phyloP scores from a whole-genome alignment of 2,888 invertebrate genomes.

The Eueremaeus valkanovi region DNA sequence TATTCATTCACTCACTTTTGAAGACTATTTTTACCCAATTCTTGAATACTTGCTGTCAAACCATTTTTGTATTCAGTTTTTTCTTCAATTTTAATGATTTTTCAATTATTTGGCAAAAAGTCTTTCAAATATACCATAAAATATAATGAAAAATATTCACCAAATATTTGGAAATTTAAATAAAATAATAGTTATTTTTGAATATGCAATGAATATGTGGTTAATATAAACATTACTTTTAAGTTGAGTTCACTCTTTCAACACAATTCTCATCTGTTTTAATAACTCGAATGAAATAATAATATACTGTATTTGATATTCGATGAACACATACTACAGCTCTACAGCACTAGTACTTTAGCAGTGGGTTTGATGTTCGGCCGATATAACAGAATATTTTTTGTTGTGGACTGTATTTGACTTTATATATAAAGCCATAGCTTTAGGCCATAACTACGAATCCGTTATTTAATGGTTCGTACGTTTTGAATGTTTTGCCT shows the following conservation, averaged over 20 bases:
- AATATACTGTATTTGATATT: background rate
- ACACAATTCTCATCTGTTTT: background rate
- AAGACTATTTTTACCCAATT: background rate
- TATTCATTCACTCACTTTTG: background rate
- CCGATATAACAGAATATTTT: no score
- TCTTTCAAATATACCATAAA: background rate
- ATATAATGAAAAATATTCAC: background rate
- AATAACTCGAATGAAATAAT: background rate
- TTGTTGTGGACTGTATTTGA: background rate
- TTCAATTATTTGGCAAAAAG: background rate
- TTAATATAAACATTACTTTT: background rate
- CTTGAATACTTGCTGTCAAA: background rate
- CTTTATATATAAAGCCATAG: background rate
- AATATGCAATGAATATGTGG: background rate
- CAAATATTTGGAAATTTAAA: background rate
- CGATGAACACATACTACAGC: no score
- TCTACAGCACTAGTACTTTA: background rate
- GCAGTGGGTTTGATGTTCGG: no score
- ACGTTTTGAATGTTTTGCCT: background rate
- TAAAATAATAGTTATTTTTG: background rate
- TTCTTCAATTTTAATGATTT: background rate
- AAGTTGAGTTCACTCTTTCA: no score
- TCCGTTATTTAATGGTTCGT: conserved; percentile 1
- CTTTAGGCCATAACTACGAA: background rate
- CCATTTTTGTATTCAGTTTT: background rate